phyloP scores from a whole-genome alignment of 2,797 vertebrate species.

The Petrocephalus sullivani region DNA sequence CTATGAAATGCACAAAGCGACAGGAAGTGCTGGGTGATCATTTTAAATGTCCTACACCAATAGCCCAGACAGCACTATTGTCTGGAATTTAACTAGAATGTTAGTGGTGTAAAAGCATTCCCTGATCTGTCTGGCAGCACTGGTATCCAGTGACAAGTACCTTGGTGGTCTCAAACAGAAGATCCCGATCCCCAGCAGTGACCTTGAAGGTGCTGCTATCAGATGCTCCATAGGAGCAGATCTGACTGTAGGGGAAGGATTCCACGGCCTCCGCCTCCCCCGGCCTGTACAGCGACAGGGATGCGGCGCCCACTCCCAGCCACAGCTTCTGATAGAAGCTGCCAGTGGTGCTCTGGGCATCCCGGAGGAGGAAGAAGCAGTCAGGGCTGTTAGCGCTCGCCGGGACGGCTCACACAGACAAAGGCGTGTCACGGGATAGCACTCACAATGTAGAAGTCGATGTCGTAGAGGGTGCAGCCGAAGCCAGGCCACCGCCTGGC shows the following conservation, averaged over 20 bases:
- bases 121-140: background rate
- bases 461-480: constrained; percentile 87
- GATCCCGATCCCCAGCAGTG: constrained; percentile 76
- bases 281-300: constrained; percentile 78
- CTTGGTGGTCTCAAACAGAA: constrained; percentile 85
- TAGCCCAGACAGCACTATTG: background rate
- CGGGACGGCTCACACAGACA: background rate
- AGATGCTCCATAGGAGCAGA: constrained; percentile 80
- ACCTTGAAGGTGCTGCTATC: constrained; percentile 82
- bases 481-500: constrained; percentile 86
- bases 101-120: background rate
- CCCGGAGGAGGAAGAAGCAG: background rate
- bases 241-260: constrained; percentile 78
- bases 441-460: constrained; percentile 75
- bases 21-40: background rate
- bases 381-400: background rate
- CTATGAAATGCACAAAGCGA: background rate
- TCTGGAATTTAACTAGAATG: background rate
- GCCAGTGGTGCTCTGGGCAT: constrained; percentile 68
- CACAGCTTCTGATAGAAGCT: constrained; percentile 77
- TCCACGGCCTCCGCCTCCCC: constrained; percentile 82
- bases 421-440: background rate
- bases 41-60: background rate
- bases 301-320: constrained; percentile 78
- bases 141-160: constrained; percentile 46